Evolutionary conservation across 2,797 vertebrate genomes (phyloP).

Genomic region (Neoniphon sammara): DNA sequence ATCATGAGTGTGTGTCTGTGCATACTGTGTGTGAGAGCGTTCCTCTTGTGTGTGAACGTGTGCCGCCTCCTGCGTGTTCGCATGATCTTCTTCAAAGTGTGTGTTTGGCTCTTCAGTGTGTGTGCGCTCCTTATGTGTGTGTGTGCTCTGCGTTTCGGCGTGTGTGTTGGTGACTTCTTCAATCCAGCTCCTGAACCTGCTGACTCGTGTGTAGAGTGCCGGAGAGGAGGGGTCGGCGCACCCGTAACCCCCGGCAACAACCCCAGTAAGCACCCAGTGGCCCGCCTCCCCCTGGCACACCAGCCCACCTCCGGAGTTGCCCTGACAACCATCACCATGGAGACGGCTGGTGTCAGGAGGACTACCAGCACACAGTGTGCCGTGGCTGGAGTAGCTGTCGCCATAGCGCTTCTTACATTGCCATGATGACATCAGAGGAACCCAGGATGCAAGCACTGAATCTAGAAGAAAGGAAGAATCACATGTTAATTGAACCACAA

Average conservation of each 20-base stretch:
- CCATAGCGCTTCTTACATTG: conserved; percentile 88
- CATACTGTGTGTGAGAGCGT: neutral
- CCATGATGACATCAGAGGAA: conserved; percentile 88
- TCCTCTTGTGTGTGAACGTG: neutral
- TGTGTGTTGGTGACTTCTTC: conserved; percentile 80
- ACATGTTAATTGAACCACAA: neutral
- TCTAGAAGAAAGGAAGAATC: conserved; percentile 75
- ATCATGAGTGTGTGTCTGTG: conserved; percentile 11
- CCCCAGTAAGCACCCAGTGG: conserved; percentile 89
- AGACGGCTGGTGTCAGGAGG: conserved; percentile 87
- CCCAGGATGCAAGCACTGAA: conserved; percentile 87
- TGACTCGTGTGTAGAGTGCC: conserved; percentile 90
- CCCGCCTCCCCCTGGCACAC: conserved; percentile 86
- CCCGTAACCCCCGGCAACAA: conserved; percentile 90
- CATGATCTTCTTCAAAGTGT: neutral
- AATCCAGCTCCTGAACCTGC: conserved; percentile 90
- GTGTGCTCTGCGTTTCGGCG: neutral
- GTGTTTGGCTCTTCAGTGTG: conserved; percentile 10
- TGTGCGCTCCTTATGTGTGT: neutral
- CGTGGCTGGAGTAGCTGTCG: conserved; percentile 88
- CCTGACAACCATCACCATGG: conserved; percentile 87
- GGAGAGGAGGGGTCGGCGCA: conserved; percentile 88
- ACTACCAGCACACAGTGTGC: conserved; percentile 91
- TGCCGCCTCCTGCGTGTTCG: neutral
- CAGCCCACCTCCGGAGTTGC: conserved; percentile 91